Conservation (phyloP, 1,140 invertebrate species). For the Cotesia typhae region DNA sequence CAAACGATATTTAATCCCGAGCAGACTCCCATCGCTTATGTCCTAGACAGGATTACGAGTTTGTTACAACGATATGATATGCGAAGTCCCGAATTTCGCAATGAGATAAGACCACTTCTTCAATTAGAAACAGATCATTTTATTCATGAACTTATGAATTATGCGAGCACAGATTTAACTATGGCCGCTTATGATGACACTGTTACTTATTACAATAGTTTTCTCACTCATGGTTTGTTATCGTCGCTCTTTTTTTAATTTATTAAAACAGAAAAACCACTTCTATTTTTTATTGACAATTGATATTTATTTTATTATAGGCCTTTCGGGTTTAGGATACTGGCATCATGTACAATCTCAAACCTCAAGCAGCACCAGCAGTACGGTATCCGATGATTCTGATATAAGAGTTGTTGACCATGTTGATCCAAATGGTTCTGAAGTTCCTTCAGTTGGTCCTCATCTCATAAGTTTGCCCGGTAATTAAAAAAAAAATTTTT, state of each 20-base stretch:
- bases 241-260: not conserved
- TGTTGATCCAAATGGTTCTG: constrained; percentile 44
- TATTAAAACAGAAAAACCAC: no score
- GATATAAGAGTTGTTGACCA: constrained; percentile 52
- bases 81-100: constrained; percentile 76
- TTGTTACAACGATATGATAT: constrained; percentile 77
- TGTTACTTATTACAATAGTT: constrained; percentile 56
- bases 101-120: constrained; percentile 69
- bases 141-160: constrained; percentile 87
- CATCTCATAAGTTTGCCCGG: constrained; percentile 49
- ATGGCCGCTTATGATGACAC: constrained; percentile 78
- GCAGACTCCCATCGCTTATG: constrained; percentile 70
- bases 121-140: constrained; percentile 79
- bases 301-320: constrained; percentile 35
- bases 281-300: constrained; percentile 2
- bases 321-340: constrained; percentile 46
- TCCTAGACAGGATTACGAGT: constrained; percentile 76
- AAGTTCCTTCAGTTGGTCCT: constrained; percentile 40
- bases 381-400: constrained; percentile 47
- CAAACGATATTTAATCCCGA: constrained; percentile 73
- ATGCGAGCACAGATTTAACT: constrained; percentile 85
- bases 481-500: constrained; percentile 24
- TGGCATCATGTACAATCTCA: constrained; percentile 46
- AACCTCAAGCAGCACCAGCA: constrained; percentile 44
- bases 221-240: constrained; percentile 9